These are phyloP conservation scores for Menura novaehollandiae DNA, from an alignment of 2,113 vertebrate species.

Conservation along the genomic window DNA sequence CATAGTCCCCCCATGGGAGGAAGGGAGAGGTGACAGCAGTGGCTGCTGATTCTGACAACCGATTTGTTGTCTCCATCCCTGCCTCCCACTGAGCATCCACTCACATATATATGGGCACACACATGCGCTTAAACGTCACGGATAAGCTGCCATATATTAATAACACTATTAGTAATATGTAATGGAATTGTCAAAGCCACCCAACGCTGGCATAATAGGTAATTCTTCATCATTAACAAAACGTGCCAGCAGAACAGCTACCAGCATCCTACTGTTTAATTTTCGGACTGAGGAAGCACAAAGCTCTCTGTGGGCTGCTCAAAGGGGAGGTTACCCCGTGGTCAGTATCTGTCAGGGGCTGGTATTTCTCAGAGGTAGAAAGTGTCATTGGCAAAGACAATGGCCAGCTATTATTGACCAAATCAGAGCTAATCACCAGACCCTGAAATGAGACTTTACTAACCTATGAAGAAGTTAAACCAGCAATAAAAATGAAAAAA, in stretches of 20 bases:
- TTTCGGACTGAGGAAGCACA: neutral
- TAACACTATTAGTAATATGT: slow-evolving; percentile 52
- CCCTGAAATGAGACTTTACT: neutral
- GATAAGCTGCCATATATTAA: slow-evolving; percentile 45
- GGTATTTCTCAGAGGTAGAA: neutral
- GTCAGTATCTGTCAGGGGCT: neutral
- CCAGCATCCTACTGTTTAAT: neutral
- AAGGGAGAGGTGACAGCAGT: neutral
- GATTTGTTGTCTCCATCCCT: neutral
- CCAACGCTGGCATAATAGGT: neutral
- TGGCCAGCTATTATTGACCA: neutral
- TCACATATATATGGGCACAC: neutral
- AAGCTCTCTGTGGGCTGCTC: neutral
- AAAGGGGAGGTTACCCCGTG: neutral
- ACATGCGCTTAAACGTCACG: neutral
- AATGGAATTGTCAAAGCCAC: slow-evolving; percentile 66
- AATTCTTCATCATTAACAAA: slow-evolving; percentile 64
- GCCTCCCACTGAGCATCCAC: neutral
- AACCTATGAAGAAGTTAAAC: neutral
- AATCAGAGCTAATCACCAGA: neutral
- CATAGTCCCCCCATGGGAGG: neutral
- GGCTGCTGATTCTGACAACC: neutral
- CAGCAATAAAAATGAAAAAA: neutral
- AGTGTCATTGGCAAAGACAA: neutral
- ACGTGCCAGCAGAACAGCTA: slow-evolving; percentile 16